Evolutionary conservation across 2,797 vertebrate genomes (phyloP).

Genomic region (Crossoptilon crossoptilon): DNA sequence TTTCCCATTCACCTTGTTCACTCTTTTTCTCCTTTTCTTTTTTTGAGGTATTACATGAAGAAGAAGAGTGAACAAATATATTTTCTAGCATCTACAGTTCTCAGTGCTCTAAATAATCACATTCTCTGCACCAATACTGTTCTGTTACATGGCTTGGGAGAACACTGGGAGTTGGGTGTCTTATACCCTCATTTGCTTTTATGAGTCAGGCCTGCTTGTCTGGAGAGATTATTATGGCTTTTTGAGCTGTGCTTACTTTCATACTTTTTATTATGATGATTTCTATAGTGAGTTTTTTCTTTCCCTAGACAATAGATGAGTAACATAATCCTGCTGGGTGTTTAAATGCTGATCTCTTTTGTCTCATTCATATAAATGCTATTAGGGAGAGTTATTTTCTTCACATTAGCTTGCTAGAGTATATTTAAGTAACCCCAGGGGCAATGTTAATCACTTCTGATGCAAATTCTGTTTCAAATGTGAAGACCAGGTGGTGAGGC

Average conservation of each 20-base stretch:
- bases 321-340: conserved; percentile 4
- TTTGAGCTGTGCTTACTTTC: background rate
- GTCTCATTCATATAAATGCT: conserved; percentile 11
- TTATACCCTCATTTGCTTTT: background rate
- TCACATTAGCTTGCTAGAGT: conserved; percentile 23
- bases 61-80: background rate
- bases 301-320: background rate
- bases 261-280: background rate
- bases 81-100: background rate
- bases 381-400: conserved; percentile 8
- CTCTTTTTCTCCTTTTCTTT: background rate
- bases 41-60: background rate
- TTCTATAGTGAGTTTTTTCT: background rate
- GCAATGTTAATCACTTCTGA: conserved; percentile 24
- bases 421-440: background rate
- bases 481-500: background rate
- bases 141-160: background rate
- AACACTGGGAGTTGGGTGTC: background rate
- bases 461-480: conserved; percentile 1
- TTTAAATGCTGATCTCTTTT: conserved; percentile 32
- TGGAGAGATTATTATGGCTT: background rate
- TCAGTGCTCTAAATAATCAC: background rate
- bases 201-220: background rate
- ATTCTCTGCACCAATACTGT: background rate
- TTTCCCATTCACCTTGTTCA: background rate